A percentile compares a stretch with the other conserved stretches of the same genome.
These are phyloP conservation scores for Lymantria dispar DNA, from an alignment of 2,888 invertebrate species.

Conservation along the genomic window DNA sequence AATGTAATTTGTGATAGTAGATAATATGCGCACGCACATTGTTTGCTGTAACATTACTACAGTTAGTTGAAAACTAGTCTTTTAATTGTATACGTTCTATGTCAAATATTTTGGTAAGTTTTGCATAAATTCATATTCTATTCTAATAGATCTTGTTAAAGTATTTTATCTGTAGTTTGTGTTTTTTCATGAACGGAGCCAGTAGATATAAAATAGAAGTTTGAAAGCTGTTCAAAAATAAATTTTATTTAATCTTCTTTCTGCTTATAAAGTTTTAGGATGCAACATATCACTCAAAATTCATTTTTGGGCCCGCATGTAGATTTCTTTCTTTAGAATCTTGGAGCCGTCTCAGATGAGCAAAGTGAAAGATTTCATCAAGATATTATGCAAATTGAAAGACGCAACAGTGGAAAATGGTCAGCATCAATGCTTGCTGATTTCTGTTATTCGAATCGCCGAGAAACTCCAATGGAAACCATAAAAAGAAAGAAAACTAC, in stretches of 20 bases:
- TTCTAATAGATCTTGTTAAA: background rate
- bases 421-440: background rate
- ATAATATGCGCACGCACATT: background rate
- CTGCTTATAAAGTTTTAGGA: background rate
- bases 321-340: background rate
- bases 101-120: slow-evolving; percentile 11
- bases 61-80: slow-evolving; percentile 10
- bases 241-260: background rate
- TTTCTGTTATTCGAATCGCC: background rate
- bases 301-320: background rate
- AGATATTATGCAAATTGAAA: background rate
- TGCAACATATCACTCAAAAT: background rate
- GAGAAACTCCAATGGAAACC: background rate
- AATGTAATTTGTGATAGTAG: background rate
- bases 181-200: too few species aligned
- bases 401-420: background rate
- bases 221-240: background rate
- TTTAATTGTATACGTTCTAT: slow-evolving; percentile 11
- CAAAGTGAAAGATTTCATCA: background rate
- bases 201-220: background rate
- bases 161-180: background rate
- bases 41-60: slow-evolving; percentile 6
- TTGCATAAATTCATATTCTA: slow-evolving; percentile 1
- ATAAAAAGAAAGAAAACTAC: background rate
- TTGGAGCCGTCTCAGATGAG: background rate